phyloP scores from a whole-genome alignment of 2,888 invertebrate species.

The Cryptosula pallasiana region DNA sequence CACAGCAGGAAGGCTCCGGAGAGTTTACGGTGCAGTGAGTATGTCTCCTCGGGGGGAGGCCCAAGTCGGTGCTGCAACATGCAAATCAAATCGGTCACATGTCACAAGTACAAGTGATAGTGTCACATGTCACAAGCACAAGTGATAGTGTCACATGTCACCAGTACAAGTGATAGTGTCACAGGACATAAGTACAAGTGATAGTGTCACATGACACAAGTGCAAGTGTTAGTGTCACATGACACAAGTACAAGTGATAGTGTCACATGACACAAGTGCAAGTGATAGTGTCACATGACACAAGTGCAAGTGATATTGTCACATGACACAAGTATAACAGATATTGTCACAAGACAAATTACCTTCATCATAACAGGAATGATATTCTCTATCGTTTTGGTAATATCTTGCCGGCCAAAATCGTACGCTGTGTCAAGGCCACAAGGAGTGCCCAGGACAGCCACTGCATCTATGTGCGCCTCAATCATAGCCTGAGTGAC shows the following conservation, averaged over 20 bases:
- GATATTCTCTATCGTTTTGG: conserved; percentile 68
- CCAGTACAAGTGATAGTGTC: too few relatives aligned
- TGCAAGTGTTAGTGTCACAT: too few relatives aligned
- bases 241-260: too few relatives aligned
- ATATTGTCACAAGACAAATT: not conserved
- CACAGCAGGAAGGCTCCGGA: conserved; percentile 91
- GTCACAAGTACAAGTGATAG: too few relatives aligned
- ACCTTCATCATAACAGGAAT: conserved; percentile 84
- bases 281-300: too few relatives aligned
- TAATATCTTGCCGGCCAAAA: conserved; percentile 80
- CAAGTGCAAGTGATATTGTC: too few relatives aligned
- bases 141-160: too few relatives aligned
- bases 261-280: too few relatives aligned
- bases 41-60: conserved; percentile 97
- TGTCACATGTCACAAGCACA: too few relatives aligned
- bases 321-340: too few relatives aligned
- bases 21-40: conserved; percentile 92
- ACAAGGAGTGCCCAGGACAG: conserved; percentile 95
- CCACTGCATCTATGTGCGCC: conserved; percentile 91
- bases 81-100: not conserved
- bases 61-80: conserved; percentile 69
- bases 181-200: too few relatives aligned
- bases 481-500: conserved; percentile 80
- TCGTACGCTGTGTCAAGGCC: conserved; percentile 71
- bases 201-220: too few relatives aligned